Evolutionary conservation across 2,888 invertebrate species (phyloP), one percentile per base, ranked within the genome.

Genomic region (Volucella inanis): DNA sequence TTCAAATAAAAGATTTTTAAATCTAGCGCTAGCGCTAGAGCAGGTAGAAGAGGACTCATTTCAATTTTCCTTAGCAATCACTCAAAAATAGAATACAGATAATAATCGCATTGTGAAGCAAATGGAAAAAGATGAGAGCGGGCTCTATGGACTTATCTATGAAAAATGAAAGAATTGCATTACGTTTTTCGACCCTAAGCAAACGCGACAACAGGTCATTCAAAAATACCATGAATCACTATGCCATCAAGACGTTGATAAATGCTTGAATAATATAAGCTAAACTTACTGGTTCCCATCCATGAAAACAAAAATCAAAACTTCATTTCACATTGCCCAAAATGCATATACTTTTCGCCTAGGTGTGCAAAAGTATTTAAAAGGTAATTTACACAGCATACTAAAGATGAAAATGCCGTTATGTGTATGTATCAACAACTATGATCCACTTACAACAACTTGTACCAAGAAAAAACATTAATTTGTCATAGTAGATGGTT

Each of bases 251-350:
- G 18, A 77, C 10, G 55, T 57, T 11, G 59, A 55, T 43, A 78
- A 86, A 61, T 38, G 52, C n/a, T 68, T n/a, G 22, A 68, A 76
- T 43, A n/a, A 74, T 12, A 11, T 85, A 11, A 71, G 18, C 47
- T n/a, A 88, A 45, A 83, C 87, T 10, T 92, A 91, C 85, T 92
- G 91, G 91, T 92, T 92, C 71, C 89, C 90, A 0, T 88, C 88
- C 10, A 90, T 92, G 90, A 87, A 88, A 57, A 64, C 78, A 1
- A 91, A 90, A 62, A 89, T 91, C 1, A 89, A 89, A 59, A 88
- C 54, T 91, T 92, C 78, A 90, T 92, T 10, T 74, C 65, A 1
- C 88, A 90, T 12, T 92, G 92, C 79, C 85, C 92, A 0, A 87
- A 90, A 11, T 93, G 92, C 74, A 68, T 91, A 3, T 14, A 85